Evolutionary conservation across 2,888 invertebrate species (phyloP), one percentile per base, ranked within the genome.

Genomic region (Drosophila rellima): DNA sequence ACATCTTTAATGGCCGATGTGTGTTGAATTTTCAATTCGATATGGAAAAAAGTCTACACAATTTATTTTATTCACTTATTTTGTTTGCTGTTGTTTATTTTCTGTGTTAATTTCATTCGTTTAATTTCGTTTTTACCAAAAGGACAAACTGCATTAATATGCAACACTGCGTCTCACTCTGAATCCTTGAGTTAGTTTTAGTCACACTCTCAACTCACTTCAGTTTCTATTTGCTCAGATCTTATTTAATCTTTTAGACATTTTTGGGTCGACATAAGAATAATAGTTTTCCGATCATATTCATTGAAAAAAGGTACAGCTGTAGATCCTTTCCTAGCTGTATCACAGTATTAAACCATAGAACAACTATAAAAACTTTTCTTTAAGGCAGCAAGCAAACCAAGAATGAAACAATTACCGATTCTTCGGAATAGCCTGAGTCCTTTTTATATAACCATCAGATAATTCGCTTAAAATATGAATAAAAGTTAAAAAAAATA

Each of bases 1-100:
- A 70, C 78, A 71, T 65, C 88, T 88, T 83, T 88, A 83, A 88
- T 85, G 68, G 71, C 72, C 80, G 67, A 74, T 86, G 88, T 86
- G 82, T 80, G 47, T 67, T 42, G 82, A 68, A 88, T 83, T 67
- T 70, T 44, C 71, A 82, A 82, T 76, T 57, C 37, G 68, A 37
- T 73, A 33, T 39, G 13, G 23, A 47, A 31, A 31, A 54, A 23
- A 11, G 29, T 37, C 15, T 44, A 51, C 23, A 47, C 15, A 62
- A 33, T 37, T 7, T 42, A 5, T 59, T 47, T 31, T 23, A 10
- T 40, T 52, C 48, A 42, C 57, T 59, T 40, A 10, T 42, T 18
- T 42, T 18, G 13, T n/a, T 2, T 40, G 4, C 0, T 60, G 8
- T 35, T 40, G 37, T 40, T 55, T 52, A 4, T 56, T 72, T 72